phyloP scores from a whole-genome alignment of 1,140 invertebrate species.

The Lepeophtheirus salmonis region DNA sequence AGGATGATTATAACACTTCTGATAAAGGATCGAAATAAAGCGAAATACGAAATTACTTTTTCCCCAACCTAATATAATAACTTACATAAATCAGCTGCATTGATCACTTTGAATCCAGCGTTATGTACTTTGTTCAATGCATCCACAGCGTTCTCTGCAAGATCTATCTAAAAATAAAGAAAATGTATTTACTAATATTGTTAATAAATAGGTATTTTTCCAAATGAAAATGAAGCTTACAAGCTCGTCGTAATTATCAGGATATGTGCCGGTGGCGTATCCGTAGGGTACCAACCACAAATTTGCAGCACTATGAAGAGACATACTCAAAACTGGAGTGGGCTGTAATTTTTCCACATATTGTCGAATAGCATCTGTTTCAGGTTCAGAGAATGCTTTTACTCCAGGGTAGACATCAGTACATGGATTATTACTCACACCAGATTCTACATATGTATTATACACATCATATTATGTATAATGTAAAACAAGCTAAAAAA shows the following conservation, averaged over 20 bases:
- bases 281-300: constrained; percentile 12
- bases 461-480: neutral
- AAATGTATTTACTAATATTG: constrained; percentile 22
- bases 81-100: constrained; percentile 21
- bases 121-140: constrained; percentile 20
- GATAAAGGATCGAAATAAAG: too few species aligned
- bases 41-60: too few species aligned
- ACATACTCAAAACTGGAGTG: constrained; percentile 1
- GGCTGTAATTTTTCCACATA: neutral
- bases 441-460: neutral
- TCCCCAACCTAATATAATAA: too few species aligned
- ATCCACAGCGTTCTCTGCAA: constrained; percentile 13
- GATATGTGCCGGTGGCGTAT: constrained; percentile 22
- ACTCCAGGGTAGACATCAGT: constrained; percentile 30
- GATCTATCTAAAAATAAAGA: neutral
- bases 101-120: constrained; percentile 19
- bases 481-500: neutral
- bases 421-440: constrained; percentile 26
- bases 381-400: constrained; percentile 28
- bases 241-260: constrained; percentile 25
- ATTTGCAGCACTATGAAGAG: constrained; percentile 8
- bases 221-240: constrained; percentile 18
- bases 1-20: too few species aligned
- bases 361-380: constrained; percentile 20
- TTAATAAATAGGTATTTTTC: too few species aligned